A percentile compares a stretch with the other conserved stretches of the same genome.
Evolutionary conservation across 2,113 vertebrate genomes (phyloP).

Genomic region (Coreoperca whiteheadi): DNA sequence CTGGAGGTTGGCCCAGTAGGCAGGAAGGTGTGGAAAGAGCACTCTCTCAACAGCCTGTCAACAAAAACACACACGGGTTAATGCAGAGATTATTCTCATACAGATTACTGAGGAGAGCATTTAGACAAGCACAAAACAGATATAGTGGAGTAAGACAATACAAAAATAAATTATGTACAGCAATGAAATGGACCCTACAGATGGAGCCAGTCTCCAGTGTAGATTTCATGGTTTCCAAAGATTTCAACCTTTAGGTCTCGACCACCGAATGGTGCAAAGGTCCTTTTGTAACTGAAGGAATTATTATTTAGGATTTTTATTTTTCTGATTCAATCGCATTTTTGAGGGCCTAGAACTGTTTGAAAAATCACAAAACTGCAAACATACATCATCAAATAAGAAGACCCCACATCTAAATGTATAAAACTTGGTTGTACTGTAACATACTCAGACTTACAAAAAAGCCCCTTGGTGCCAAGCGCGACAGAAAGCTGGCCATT

Average conservation of each 20-base stretch:
- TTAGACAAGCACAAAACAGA: background rate
- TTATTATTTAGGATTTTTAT: no score
- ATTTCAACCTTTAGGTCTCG: background rate
- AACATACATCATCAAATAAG: no score
- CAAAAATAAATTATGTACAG: background rate
- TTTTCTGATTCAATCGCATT: no score
- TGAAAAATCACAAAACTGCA: no score
- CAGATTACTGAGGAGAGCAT: background rate
- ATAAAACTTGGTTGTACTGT: no score
- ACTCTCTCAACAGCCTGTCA: conserved; percentile 91
- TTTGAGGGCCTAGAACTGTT: no score
- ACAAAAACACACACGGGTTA: conserved; percentile 5
- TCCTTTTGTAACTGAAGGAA: no score
- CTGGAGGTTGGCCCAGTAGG: conserved; percentile 94
- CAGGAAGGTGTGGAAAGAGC: conserved; percentile 91
- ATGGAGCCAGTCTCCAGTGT: background rate
- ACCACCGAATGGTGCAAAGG: no score
- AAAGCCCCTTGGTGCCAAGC: no score
- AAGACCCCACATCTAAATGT: no score
- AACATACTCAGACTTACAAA: no score
- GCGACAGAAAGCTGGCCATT: no score
- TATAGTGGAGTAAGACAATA: background rate
- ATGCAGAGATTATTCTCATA: background rate
- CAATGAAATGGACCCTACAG: background rate
- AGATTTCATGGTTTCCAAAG: background rate